These are phyloP conservation scores for Spatulosminthurus flaviceps DNA, from an alignment of 2,888 invertebrate genomes.

Conservation along the genomic window DNA sequence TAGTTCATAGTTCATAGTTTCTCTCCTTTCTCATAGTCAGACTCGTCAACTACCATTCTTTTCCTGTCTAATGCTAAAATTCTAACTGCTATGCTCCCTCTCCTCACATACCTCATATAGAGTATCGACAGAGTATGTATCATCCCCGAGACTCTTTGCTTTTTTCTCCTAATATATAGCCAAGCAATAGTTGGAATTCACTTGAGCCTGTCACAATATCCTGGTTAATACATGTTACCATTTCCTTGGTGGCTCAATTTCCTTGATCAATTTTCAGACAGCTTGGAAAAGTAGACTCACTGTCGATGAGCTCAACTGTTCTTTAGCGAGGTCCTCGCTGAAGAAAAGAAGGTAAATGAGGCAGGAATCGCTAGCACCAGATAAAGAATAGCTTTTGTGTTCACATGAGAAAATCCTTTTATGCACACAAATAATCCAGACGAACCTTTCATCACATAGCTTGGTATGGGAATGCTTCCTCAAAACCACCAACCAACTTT, in stretches of 20 bases:
- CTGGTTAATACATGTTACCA: background rate
- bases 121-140: too few relatives aligned
- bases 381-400: background rate
- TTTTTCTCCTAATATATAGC: too few relatives aligned
- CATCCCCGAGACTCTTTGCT: too few relatives aligned
- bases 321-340: background rate
- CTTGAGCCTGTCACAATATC: too few relatives aligned
- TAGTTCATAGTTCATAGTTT: constrained; percentile 36
- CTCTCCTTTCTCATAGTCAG: constrained; percentile 18
- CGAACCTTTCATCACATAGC: background rate
- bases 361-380: background rate
- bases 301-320: constrained; percentile 1
- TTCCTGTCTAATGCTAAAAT: background rate
- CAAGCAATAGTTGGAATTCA: too few relatives aligned
- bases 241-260: constrained; percentile 9
- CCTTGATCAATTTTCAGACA: constrained; percentile 6
- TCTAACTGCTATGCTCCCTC: too few relatives aligned
- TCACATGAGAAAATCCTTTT: constrained; percentile 2
- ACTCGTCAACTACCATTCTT: background rate
- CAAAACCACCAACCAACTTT: background rate
- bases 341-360: background rate
- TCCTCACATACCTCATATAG: too few relatives aligned
- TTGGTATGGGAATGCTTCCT: too few relatives aligned
- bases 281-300: background rate
- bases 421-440: background rate